Conservation (phyloP, 2,888 invertebrate species). For the Eupeodes latifasciatus region DNA sequence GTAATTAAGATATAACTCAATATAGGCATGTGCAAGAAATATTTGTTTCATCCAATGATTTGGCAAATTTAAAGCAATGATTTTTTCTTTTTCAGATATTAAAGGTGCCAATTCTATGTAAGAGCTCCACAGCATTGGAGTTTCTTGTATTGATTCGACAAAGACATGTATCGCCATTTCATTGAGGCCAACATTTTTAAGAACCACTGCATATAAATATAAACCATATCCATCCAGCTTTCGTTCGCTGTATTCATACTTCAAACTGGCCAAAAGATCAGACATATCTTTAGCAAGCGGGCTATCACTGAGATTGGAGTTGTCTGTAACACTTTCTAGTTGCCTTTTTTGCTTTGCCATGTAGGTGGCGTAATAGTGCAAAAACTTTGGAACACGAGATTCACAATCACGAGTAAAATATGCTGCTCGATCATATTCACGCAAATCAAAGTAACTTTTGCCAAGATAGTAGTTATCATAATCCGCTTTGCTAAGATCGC, state of each 20-base stretch:
- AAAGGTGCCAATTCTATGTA: conserved; percentile 96
- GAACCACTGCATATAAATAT: conserved; percentile 95
- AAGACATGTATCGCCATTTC: conserved; percentile 92
- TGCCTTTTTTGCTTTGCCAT: conserved; percentile 96
- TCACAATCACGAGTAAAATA: conserved; percentile 90
- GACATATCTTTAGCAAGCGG: conserved; percentile 84
- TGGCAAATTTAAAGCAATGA: conserved; percentile 88
- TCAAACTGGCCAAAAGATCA: conserved; percentile 86
- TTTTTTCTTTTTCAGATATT: conserved; percentile 91
- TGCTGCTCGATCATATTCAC: conserved; percentile 94
- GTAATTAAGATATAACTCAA: conserved; percentile 95
- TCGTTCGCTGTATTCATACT: conserved; percentile 86
- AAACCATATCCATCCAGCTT: conserved; percentile 94
- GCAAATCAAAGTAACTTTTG: conserved; percentile 94
- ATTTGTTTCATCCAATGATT: conserved; percentile 98
- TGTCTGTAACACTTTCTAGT: conserved; percentile 91
- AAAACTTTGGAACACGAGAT: conserved; percentile 91
- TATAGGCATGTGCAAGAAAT: conserved; percentile 94
- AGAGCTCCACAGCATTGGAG: conserved; percentile 96
- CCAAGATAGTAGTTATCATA: conserved; percentile 91
- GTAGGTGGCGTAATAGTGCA: conserved; percentile 94
- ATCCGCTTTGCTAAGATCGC: conserved; percentile 84
- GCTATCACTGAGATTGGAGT: conserved; percentile 83
- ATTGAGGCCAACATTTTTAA: conserved; percentile 93
- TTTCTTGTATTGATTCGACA: conserved; percentile 90